phyloP scores from a whole-genome alignment of 2,113 vertebrate genomes.

The Alosa alosa region DNA sequence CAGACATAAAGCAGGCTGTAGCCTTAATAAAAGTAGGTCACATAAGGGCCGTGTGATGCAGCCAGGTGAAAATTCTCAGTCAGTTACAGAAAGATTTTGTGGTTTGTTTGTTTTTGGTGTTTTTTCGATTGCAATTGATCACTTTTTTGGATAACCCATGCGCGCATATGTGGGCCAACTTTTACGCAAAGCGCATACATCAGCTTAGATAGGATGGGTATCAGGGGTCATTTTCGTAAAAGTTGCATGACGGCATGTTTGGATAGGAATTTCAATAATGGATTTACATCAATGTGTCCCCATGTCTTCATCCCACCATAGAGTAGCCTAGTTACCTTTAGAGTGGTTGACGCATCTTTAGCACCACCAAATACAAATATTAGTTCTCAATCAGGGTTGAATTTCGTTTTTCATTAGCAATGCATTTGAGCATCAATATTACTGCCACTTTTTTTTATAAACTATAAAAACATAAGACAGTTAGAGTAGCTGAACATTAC shows the following conservation, averaged over 20 bases:
- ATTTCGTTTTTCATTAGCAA: no score
- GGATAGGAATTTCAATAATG: no score
- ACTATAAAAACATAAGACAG: neutral
- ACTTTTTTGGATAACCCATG: neutral
- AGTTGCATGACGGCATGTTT: no score
- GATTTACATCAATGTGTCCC: no score
- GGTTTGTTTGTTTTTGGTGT: neutral
- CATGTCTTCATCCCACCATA: no score
- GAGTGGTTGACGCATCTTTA: no score
- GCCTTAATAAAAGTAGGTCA: conserved; percentile 5
- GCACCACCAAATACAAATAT: no score
- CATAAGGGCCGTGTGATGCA: neutral
- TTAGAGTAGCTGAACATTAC: neutral
- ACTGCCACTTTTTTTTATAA: neutral
- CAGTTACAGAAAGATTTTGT: neutral
- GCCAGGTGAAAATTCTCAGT: neutral
- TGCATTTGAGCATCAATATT: no score
- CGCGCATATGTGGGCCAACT: neutral
- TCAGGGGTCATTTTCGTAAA: neutral
- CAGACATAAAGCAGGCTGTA: neutral
- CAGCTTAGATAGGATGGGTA: neutral
- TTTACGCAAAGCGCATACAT: neutral
- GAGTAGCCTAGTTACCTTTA: no score
- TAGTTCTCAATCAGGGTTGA: no score
- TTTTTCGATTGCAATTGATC: neutral